Evolutionary conservation across 2,113 vertebrate genomes (phyloP).

Genomic region (Castor canadensis): DNA sequence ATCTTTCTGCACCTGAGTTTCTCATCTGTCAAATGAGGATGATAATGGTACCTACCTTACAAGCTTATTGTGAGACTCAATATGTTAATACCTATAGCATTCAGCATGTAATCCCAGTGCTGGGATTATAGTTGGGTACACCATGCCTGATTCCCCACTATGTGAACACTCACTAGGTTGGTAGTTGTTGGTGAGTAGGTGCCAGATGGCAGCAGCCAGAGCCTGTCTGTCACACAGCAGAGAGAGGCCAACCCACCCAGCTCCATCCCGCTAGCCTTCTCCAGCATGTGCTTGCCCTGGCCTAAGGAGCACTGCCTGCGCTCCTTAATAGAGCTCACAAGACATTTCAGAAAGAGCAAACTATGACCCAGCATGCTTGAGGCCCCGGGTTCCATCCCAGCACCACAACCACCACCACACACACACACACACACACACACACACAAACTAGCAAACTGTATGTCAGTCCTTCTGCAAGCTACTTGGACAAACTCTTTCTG

Average conservation of each 20-base stretch:
- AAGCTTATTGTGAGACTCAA: background rate
- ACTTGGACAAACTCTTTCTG: background rate
- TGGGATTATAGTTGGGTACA: no score
- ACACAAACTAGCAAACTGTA: no score
- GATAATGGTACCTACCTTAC: background rate
- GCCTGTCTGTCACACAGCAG: background rate
- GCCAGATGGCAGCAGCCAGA: background rate
- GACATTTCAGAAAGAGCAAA: background rate
- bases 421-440: no score
- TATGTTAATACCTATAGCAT: background rate
- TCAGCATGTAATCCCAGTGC: background rate
- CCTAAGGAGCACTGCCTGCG: background rate
- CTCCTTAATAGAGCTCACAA: background rate
- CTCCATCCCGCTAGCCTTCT: no score
- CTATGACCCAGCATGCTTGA: background rate
- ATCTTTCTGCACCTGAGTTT: background rate
- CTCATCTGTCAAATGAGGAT: background rate
- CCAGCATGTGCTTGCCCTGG: no score
- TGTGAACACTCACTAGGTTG: background rate
- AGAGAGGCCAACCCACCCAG: background rate
- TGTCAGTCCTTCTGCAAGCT: background rate
- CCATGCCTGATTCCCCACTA: no score
- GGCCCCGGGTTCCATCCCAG: no score
- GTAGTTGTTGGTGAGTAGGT: background rate
- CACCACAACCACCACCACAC: no score